phyloP scores from a whole-genome alignment of 2,113 vertebrate species.

The Microcebus murinus region DNA sequence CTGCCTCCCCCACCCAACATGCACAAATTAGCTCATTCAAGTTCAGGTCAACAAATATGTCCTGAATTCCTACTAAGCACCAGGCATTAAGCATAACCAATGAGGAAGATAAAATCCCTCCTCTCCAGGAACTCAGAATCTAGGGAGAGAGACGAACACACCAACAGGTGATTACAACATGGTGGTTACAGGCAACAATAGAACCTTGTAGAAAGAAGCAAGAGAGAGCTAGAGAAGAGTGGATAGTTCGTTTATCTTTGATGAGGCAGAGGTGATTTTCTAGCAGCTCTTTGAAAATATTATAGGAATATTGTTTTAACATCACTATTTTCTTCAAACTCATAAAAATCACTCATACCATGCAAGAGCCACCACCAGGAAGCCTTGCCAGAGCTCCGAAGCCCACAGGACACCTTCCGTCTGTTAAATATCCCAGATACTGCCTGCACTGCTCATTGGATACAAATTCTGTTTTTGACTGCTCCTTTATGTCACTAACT shows the following conservation, averaged over 20 bases:
- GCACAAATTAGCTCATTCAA: neutral
- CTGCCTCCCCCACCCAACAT: neutral
- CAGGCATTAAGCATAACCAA: neutral
- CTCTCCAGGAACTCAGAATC: neutral
- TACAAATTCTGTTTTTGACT: neutral
- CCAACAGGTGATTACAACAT: accelerated
- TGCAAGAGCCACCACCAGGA: neutral
- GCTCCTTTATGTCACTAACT: neutral
- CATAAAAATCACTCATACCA: neutral
- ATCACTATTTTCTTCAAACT: neutral
- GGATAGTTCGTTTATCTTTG: neutral
- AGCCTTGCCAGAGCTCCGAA: neutral
- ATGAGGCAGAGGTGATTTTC: neutral
- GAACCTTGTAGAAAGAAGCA: neutral
- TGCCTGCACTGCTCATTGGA: neutral
- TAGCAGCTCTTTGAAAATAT: neutral
- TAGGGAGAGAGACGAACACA: neutral
- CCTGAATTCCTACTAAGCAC: neutral
- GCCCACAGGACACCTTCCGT: neutral
- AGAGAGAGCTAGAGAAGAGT: too few relatives aligned
- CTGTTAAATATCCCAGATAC: neutral
- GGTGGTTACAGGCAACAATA: neutral
- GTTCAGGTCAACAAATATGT: neutral
- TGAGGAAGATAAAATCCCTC: neutral
- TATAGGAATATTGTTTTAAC: neutral